Conservation (phyloP, 2,113 vertebrate genomes). For the Sander lucioperca region DNA sequence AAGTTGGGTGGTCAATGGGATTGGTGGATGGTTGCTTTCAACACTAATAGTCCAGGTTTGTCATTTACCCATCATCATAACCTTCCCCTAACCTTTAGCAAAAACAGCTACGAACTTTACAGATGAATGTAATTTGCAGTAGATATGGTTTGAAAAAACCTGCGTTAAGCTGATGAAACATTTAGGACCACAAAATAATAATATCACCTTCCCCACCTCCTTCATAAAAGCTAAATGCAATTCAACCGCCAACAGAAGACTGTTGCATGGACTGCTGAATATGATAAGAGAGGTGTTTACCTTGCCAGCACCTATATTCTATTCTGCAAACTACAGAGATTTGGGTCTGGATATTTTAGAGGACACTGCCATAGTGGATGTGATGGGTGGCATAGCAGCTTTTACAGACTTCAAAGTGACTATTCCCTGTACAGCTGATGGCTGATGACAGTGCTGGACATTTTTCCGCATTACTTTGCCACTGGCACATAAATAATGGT, state of each 20-base stretch:
- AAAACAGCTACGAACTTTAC: neutral
- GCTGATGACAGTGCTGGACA: slow-evolving; percentile 23
- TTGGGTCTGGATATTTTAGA: slow-evolving; percentile 55
- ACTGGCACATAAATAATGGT: slow-evolving; percentile 41
- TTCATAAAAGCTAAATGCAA: slow-evolving; percentile 9
- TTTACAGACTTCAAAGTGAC: slow-evolving; percentile 53
- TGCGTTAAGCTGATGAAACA: neutral
- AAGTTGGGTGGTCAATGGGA: too few relatives aligned
- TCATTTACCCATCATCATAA: neutral
- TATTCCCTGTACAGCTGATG: slow-evolving; percentile 40
- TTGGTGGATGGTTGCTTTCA: neutral
- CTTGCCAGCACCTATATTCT: slow-evolving; percentile 39
- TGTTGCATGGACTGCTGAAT: slow-evolving; percentile 40
- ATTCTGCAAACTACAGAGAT: slow-evolving; percentile 47
- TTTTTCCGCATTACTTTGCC: slow-evolving; percentile 29
- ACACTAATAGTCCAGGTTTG: neutral
- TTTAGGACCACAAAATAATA: neutral
- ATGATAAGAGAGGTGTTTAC: slow-evolving; percentile 41
- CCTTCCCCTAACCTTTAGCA: neutral
- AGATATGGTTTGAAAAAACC: neutral
- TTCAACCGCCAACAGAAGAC: slow-evolving; percentile 4
- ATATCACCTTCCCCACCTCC: neutral
- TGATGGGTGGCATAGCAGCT: slow-evolving; percentile 31
- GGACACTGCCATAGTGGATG: slow-evolving; percentile 32
- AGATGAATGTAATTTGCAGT: neutral